Conservation (phyloP, 2,888 invertebrate species). For the Oscheius onirici region DNA sequence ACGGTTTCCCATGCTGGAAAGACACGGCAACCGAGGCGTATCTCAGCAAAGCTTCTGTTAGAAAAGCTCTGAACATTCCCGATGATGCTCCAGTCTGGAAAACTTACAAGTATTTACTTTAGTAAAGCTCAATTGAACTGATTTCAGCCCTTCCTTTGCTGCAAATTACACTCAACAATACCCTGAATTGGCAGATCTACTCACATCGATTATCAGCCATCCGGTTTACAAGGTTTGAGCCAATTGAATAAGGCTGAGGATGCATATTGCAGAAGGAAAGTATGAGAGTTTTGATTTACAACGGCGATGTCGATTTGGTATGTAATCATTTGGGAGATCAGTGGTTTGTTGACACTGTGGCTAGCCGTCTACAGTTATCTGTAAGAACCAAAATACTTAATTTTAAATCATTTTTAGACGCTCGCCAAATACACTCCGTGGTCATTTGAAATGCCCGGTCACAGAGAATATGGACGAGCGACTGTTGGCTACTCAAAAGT, state of each 20-base stretch:
- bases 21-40: conserved; percentile 53
- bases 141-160: background rate
- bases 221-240: background rate
- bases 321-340: conserved; percentile 73
- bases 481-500: conserved; percentile 27
- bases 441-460: background rate
- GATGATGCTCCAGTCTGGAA: conserved; percentile 8
- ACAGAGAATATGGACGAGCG: background rate
- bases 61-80: conserved; percentile 61
- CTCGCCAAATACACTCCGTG: background rate
- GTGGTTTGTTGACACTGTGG: conserved; percentile 49
- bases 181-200: background rate
- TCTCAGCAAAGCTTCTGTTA: conserved; percentile 58
- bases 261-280: conserved; percentile 26
- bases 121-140: background rate
- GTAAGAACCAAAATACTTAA: background rate
- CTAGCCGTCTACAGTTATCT: conserved; percentile 2
- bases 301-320: conserved; percentile 74
- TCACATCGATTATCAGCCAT: conserved; percentile 2
- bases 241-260: background rate
- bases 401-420: background rate
- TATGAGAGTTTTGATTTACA: conserved; percentile 71
- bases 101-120: conserved; percentile 5
- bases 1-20: conserved; percentile 62
- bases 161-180: conserved; percentile 4